phyloP scores from a whole-genome alignment of 2,888 invertebrate species.

The Agrochola macilenta region DNA sequence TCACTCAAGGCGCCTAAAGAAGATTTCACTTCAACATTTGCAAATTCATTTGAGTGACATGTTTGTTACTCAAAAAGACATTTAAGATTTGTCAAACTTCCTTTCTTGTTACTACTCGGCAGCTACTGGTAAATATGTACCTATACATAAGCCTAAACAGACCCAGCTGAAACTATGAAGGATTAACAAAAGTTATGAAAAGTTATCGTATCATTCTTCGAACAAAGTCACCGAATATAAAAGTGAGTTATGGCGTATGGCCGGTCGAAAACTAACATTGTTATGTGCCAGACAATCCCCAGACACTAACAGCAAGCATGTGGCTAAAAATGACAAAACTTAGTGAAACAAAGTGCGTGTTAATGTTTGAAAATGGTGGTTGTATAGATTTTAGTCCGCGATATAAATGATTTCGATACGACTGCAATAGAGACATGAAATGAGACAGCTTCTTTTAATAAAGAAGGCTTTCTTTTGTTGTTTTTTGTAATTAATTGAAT shows the following conservation, averaged over 20 bases:
- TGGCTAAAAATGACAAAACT: conserved; percentile 32
- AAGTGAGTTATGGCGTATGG: conserved; percentile 38
- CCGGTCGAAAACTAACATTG: conserved; percentile 37
- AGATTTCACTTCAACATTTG: background rate
- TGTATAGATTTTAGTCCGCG: no score
- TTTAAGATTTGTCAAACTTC: background rate
- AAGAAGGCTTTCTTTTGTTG: no score
- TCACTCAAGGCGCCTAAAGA: no score
- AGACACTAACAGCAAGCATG: conserved; percentile 14
- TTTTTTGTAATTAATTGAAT: no score
- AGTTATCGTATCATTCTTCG: conserved; percentile 35
- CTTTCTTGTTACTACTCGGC: background rate
- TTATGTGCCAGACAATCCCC: conserved; percentile 39
- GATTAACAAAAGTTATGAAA: conserved; percentile 22
- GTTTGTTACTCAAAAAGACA: conserved; percentile 9
- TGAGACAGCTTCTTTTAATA: background rate
- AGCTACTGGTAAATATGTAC: background rate
- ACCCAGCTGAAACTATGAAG: conserved; percentile 11
- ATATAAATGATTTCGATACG: background rate
- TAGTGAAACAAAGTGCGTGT: background rate
- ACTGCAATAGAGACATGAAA: background rate
- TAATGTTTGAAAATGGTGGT: background rate
- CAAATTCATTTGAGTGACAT: background rate
- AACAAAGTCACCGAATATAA: conserved; percentile 33
- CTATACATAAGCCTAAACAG: conserved; percentile 17